These are phyloP conservation scores for Melanogrammus aeglefinus DNA, from an alignment of 2,797 vertebrate genomes.

Conservation along the genomic window DNA sequence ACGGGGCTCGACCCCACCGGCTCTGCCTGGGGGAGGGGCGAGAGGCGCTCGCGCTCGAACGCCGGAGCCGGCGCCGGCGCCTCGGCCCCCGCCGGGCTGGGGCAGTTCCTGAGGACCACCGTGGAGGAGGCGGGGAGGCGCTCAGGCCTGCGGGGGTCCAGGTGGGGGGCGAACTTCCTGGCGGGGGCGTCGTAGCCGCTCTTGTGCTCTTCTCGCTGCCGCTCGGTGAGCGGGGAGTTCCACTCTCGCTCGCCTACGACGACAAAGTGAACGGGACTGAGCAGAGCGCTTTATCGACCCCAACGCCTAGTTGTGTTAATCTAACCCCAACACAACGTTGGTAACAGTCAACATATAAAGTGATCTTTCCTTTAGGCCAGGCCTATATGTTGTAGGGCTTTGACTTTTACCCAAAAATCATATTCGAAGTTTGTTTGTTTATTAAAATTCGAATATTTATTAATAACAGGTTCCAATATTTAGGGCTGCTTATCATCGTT, in stretches of 20 bases:
- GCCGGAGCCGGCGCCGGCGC: slow-evolving; percentile 54
- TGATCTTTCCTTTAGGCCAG: too few relatives aligned
- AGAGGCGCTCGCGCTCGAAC: slow-evolving; percentile 79
- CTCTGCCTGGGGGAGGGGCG: slow-evolving; percentile 62
- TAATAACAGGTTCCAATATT: too few relatives aligned
- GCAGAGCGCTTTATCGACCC: not conserved
- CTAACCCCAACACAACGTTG: too few relatives aligned
- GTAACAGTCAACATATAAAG: too few relatives aligned
- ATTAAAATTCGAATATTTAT: too few relatives aligned
- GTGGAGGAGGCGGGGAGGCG: slow-evolving; percentile 64
- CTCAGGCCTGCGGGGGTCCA: slow-evolving; percentile 73
- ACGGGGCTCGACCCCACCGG: slow-evolving; percentile 60
- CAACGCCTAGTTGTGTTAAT: too few relatives aligned
- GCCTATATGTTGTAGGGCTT: too few relatives aligned
- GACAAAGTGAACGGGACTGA: not conserved
- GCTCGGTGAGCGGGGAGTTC: slow-evolving; percentile 67
- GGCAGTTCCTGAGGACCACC: slow-evolving; percentile 58
- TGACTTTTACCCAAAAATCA: too few relatives aligned
- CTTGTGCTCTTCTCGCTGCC: slow-evolving; percentile 66
- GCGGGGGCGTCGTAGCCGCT: slow-evolving; percentile 62
- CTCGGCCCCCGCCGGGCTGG: slow-evolving; percentile 63
- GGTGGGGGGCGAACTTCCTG: slow-evolving; percentile 36
- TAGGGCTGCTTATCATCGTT: too few relatives aligned
- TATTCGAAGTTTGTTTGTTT: too few relatives aligned
- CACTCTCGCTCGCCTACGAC: slow-evolving; percentile 63